Percentiles rank a stretch among this genome's conserved stretches.
phyloP scores from a whole-genome alignment of 1,140 invertebrate species.

The Ostrea edulis region DNA sequence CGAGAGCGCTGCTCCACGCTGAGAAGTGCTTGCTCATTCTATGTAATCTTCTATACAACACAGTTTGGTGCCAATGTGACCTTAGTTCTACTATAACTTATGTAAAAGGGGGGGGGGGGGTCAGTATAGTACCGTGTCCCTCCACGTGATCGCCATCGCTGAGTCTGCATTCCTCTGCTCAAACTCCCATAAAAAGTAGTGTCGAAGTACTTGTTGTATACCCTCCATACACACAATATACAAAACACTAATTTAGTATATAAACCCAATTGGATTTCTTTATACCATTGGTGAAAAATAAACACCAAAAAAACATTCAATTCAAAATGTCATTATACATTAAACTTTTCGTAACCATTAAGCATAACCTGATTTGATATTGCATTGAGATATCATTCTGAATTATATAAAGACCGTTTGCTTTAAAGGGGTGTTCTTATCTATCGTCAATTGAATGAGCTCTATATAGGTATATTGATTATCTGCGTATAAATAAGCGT shows the following conservation, averaged over 20 bases:
- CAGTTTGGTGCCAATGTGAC: no score
- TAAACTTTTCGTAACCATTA: constrained; percentile 9
- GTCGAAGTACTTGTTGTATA: not conserved
- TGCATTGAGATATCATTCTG: not conserved
- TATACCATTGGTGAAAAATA: not conserved
- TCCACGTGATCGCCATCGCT: not conserved
- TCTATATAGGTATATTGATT: constrained; percentile 35
- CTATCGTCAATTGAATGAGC: not conserved
- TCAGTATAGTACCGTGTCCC: not conserved
- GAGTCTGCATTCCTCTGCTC: not conserved
- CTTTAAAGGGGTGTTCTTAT: not conserved
- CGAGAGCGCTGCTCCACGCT: no score
- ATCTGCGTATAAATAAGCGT: constrained; percentile 6
- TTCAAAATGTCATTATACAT: not conserved
- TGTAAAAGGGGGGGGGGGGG: no score
- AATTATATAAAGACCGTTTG: not conserved
- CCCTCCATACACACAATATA: not conserved
- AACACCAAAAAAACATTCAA: not conserved
- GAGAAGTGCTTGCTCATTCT: no score
- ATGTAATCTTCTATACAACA: no score
- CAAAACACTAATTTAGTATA: not conserved
- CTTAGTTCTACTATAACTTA: no score
- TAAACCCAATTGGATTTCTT: not conserved
- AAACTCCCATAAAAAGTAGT: not conserved
- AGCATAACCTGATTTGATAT: not conserved